Conservation (phyloP, 2,888 invertebrate species). For the Anticlea derivata region DNA sequence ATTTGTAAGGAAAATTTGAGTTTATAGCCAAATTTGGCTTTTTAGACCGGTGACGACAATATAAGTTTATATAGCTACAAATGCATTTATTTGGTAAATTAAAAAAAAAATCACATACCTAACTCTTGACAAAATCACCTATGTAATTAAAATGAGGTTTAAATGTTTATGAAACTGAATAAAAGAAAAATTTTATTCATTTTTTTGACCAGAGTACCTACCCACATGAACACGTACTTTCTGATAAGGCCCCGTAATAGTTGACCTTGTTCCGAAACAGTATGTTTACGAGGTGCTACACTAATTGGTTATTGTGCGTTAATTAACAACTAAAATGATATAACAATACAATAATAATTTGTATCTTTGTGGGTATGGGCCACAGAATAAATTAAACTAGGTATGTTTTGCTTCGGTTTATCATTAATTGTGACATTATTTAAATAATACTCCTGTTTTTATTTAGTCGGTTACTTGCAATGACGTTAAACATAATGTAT, state of each 20-base stretch:
- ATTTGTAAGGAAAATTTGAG: too few species aligned
- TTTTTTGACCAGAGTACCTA: conserved; percentile 9
- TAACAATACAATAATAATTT: conserved; percentile 25
- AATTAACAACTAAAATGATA: conserved; percentile 39
- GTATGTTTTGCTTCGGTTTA: conserved; percentile 6
- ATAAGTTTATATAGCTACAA: too few species aligned
- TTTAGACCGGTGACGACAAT: too few species aligned
- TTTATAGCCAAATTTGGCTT: too few species aligned
- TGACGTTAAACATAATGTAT: conserved; percentile 9
- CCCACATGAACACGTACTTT: conserved; percentile 11
- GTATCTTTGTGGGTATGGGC: conserved; percentile 23
- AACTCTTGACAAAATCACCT: too few species aligned
- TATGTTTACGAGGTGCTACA: conserved; percentile 28
- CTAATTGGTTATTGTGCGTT: conserved; percentile 39
- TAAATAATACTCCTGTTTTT: conserved; percentile 10
- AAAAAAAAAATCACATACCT: too few species aligned
- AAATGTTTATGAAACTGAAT: too few species aligned
- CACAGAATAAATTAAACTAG: background rate
- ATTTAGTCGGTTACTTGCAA: background rate
- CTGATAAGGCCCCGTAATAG: conserved; percentile 27
- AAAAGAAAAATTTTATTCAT: too few species aligned
- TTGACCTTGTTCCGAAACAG: conserved; percentile 36
- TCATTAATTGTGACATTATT: conserved; percentile 16
- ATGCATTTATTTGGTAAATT: too few species aligned
- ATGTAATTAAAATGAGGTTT: too few species aligned